Percentiles rank a stretch among this genome's conserved stretches.
These are phyloP conservation scores for Cordilura impudica DNA, from an alignment of 2,888 invertebrate genomes.

Conservation along the genomic window DNA sequence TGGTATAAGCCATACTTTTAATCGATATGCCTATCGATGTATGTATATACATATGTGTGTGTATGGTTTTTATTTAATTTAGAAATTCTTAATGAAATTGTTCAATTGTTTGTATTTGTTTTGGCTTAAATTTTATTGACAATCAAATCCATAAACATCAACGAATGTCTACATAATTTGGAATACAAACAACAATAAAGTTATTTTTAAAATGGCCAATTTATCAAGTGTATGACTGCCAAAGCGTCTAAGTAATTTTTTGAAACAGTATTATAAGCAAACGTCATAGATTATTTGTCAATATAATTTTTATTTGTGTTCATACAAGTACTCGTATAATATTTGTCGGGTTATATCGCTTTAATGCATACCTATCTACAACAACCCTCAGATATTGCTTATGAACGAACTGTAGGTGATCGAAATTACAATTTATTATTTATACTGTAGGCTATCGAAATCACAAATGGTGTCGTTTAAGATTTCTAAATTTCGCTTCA, in stretches of 20 bases:
- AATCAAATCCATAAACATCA: constrained; percentile 11
- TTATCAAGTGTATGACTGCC: constrained; percentile 29
- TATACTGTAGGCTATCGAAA: too few species aligned
- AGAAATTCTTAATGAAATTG: constrained; percentile 26
- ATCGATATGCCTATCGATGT: not conserved
- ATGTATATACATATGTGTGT: too few species aligned
- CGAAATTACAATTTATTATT: too few species aligned
- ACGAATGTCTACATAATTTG: not conserved
- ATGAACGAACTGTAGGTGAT: too few species aligned
- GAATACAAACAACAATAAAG: constrained; percentile 45
- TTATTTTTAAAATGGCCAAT: constrained; percentile 45
- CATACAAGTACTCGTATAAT: too few species aligned
- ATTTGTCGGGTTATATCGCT: too few species aligned
- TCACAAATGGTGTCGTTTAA: too few species aligned
- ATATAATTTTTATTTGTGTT: too few species aligned
- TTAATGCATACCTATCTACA: too few species aligned
- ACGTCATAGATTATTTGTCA: not conserved
- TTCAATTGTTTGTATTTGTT: constrained; percentile 13
- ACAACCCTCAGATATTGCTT: too few species aligned
- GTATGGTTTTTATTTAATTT: constrained; percentile 18
- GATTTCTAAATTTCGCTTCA: too few species aligned
- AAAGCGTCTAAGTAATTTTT: constrained; percentile 8
- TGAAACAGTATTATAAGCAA: constrained; percentile 5
- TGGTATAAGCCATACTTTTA: not conserved
- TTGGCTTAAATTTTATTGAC: constrained; percentile 28